Percentiles rank a stretch among this genome's conserved stretches.
Evolutionary conservation across 1,140 invertebrate genomes (phyloP).

Genomic region (Gonioctena quinquepunctata): DNA sequence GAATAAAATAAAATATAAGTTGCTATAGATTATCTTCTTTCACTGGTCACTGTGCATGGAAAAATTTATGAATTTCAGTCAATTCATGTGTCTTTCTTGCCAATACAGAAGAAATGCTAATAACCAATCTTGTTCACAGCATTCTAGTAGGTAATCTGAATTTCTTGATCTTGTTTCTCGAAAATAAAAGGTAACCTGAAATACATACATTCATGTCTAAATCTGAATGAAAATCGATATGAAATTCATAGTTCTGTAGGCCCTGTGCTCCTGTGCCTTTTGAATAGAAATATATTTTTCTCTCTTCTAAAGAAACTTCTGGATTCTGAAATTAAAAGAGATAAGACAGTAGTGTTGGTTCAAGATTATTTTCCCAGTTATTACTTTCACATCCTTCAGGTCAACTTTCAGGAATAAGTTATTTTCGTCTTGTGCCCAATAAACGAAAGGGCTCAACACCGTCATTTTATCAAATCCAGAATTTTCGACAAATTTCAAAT

Average conservation of each 20-base stretch:
- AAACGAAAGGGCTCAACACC: constrained; percentile 79
- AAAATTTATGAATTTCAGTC: too few relatives aligned
- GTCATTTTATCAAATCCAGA: constrained; percentile 28
- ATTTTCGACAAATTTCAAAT: too few relatives aligned
- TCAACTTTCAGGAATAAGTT: constrained; percentile 80
- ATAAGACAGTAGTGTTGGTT: too few relatives aligned
- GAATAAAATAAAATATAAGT: too few relatives aligned
- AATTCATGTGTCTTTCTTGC: too few relatives aligned
- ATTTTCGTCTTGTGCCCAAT: constrained; percentile 87
- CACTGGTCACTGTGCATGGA: too few relatives aligned
- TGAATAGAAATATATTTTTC: constrained; percentile 53
- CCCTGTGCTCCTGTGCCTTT: constrained; percentile 73
- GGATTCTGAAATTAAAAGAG: constrained; percentile 60
- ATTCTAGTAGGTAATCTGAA: too few relatives aligned
- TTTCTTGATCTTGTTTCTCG: neutral
- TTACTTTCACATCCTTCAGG: constrained; percentile 77
- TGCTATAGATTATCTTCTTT: too few relatives aligned
- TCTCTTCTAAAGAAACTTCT: constrained; percentile 63
- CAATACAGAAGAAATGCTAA: too few relatives aligned
- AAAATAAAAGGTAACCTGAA: neutral
- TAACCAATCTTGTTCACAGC: too few relatives aligned
- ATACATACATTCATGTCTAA: constrained; percentile 68
- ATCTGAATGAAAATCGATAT: constrained; percentile 66
- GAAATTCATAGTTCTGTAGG: constrained; percentile 63
- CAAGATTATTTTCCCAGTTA: too few relatives aligned